Evolutionary conservation across 2,797 vertebrate genomes (phyloP), one percentile per base, ranked within the genome.

Genomic region (Tangara arthus): DNA sequence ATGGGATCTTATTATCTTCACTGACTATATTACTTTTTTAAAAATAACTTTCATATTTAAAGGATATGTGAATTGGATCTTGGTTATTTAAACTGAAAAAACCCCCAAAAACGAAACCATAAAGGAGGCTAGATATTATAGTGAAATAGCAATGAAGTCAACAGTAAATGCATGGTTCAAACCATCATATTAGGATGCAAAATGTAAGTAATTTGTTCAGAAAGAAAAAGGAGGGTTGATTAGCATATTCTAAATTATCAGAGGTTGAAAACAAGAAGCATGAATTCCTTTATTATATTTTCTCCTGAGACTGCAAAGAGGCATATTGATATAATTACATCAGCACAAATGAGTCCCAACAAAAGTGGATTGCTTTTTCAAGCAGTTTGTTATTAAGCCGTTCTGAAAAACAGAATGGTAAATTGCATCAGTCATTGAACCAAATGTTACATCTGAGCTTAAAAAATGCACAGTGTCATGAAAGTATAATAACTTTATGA

Each of bases 21-120:
- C 39, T 57, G 37, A 39, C 11, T 64, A 11, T 71, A 60, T 39
- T 64, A 42, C 8, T 23, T 35, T 57, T 47, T 64, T 11, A 0
- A 3, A 2, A 8, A 2, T 42, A 57, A 56, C 16, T 70, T 82
- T 22, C 24, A 20, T 9, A 50, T 81, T 60, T 34, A 59, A 75
- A 85, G 77, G 13, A 18, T 64, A 27, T 3, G 2, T 39, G 11
- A 71, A 61, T 15, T 71, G 19, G 19, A 65, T 57, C 17, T 69
- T 81, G 34, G 21, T 53, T 89, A 82, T 34, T 28, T 64, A 79
- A 27, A 56, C 13, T 47, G 4, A 39, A 69, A 89, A 79, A 21
- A 15, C 1, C 0, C 6, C 1, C 6, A 4, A 35, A 73, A 22
- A 1, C 0, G 4, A 18, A 49, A 11, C 9, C 7, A 13, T 18